phyloP scores from a whole-genome alignment of 2,797 vertebrate genomes.

The Sebastes diploproa region DNA sequence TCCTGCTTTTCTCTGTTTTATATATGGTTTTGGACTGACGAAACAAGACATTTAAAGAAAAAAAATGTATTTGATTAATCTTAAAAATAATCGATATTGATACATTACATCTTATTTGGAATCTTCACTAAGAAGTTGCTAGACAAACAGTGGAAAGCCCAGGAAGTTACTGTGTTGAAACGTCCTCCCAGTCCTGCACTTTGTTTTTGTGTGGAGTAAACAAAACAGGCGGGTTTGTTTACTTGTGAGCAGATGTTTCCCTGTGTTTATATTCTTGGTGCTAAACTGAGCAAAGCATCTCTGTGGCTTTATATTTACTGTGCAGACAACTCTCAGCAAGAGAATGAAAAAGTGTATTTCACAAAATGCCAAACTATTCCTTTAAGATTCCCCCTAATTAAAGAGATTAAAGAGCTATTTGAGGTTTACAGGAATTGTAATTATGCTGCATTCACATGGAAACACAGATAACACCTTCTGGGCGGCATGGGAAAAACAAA shows the following conservation, averaged over 20 bases:
- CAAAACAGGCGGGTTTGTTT: neutral
- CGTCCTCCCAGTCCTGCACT: neutral
- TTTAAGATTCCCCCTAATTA: neutral
- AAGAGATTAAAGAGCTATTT: neutral
- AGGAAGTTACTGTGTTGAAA: neutral
- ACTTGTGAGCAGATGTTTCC: neutral
- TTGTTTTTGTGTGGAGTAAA: neutral
- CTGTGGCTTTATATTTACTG: neutral
- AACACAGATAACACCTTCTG: neutral
- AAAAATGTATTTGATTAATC: no score
- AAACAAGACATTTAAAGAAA: no score
- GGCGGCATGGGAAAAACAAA: neutral
- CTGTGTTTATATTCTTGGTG: neutral
- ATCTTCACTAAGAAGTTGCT: neutral
- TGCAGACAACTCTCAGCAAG: neutral
- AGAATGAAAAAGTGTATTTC: neutral
- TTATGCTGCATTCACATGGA: neutral
- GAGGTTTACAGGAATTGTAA: neutral
- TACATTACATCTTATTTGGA: neutral
- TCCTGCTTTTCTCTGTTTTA: no score
- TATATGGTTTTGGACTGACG: no score
- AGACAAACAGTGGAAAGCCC: neutral
- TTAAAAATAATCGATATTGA: no score
- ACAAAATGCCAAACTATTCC: neutral
- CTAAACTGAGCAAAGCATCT: neutral